Base-by-base conservation (phyloP, 2,888 invertebrate genomes). In the Drosophila infuscata region DNA sequence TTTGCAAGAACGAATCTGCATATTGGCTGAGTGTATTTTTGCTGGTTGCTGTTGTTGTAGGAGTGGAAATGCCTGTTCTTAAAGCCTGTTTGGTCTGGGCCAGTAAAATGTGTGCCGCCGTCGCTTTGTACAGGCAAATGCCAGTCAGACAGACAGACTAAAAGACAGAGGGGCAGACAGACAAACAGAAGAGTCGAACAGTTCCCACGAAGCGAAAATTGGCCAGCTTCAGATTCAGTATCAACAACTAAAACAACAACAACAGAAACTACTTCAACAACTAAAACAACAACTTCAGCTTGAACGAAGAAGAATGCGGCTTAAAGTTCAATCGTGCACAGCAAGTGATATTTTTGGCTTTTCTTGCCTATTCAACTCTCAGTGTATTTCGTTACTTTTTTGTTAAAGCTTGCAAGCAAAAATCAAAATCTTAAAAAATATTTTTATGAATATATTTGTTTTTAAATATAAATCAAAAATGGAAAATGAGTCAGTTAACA, bases 41-140 rank as follows among this genome's bases (percentile, higher is more conserved):
- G 38, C n/a, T 54, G 20, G 32, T 32, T 20, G 15, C 1, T 33
- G 49, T 67, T 76, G 73, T 90, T 91, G 92, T 91, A 92, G 91
- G 91, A 91, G 91, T 92, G 92, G 92, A 91, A 92, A 92, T 91
- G 92, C 92, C 92, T 92, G 91, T 92, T 91, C 90, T 88, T 65
- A 66, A 79, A 88, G 89, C 89, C 87, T 76, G 85, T 88, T 86
- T 85, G 54, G 71, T 59, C 61, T 71, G 46, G 60, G 68, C 78
- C 63, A 63, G 64, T 54, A 63, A 70, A 83, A 89, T 85, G 83
- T 85, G 69, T 83, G 85, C 90, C 83, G 81, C 20, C n/a, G 56
- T 29, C 59, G 53, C 20, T 25, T 46, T 46, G 46, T 8, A 46
- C 33, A 68, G 73, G 77, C 71, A 84, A 84, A 87, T 88, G 85